These are phyloP conservation scores for Mustela nigripes DNA, from an alignment of 2,113 vertebrate genomes.

Conservation along the genomic window DNA sequence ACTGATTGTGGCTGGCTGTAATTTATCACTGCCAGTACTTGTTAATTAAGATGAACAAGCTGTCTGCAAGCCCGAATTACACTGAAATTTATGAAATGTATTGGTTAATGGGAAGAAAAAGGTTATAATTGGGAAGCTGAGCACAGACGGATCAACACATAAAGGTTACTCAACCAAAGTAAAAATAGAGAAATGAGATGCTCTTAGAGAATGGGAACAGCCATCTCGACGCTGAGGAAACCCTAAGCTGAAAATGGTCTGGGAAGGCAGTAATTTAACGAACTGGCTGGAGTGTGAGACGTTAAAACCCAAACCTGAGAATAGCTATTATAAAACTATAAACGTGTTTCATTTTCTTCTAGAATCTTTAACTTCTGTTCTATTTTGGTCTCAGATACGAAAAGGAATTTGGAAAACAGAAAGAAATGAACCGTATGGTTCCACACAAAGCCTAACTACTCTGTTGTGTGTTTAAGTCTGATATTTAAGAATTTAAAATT, in stretches of 20 bases:
- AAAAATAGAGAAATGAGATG: not conserved
- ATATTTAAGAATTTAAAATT: not conserved
- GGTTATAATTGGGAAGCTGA: slow-evolving; percentile 41
- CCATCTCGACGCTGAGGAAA: not conserved
- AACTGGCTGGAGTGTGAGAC: not conserved
- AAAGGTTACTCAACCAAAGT: not conserved
- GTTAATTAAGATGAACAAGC: slow-evolving; percentile 63
- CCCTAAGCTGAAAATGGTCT: not conserved
- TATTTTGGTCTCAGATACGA: slow-evolving; percentile 2
- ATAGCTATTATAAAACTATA: slow-evolving; percentile 11
- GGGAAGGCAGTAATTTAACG: not conserved
- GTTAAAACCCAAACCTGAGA: slow-evolving; percentile 37
- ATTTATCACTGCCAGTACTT: slow-evolving; percentile 58
- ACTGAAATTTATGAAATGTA: slow-evolving; percentile 55
- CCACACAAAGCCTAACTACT: not conserved
- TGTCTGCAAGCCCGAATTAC: slow-evolving; percentile 37
- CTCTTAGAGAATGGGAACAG: not conserved
- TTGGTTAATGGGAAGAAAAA: slow-evolving; percentile 56
- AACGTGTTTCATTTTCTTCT: not conserved
- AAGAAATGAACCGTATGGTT: not conserved
- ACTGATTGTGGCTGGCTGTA: slow-evolving; percentile 48
- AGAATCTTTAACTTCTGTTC: not conserved
- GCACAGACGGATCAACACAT: not conserved
- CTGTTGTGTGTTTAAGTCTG: not conserved
- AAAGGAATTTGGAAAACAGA: slow-evolving; percentile 34